phyloP scores from a whole-genome alignment of 2,888 invertebrate genomes.

The Philereme vetulata region DNA sequence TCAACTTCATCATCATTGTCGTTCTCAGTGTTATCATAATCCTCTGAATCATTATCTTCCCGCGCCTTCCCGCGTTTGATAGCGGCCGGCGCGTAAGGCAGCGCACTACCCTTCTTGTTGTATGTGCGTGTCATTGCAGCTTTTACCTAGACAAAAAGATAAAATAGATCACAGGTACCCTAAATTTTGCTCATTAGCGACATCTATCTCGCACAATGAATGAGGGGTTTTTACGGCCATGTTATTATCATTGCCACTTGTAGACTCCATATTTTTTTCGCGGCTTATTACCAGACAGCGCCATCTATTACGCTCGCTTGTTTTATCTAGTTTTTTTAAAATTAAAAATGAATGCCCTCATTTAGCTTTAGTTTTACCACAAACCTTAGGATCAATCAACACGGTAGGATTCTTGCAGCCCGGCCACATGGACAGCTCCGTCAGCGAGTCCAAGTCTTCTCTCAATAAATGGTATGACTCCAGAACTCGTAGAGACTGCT shows the following conservation, averaged over 20 bases:
- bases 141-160: constrained; percentile 86
- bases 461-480: constrained; percentile 93
- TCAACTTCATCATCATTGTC: constrained; percentile 77
- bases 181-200: too few species aligned
- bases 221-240: too few species aligned
- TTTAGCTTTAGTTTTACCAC: not conserved
- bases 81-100: constrained; percentile 89
- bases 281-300: too few species aligned
- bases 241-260: too few species aligned
- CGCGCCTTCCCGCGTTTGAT: constrained; percentile 85
- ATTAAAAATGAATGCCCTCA: too few species aligned
- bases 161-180: too few species aligned
- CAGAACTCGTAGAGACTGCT: constrained; percentile 88
- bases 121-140: constrained; percentile 96
- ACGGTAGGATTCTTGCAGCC: constrained; percentile 90
- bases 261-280: too few species aligned
- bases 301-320: too few species aligned
- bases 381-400: constrained; percentile 88
- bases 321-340: too few species aligned
- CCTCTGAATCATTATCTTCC: constrained; percentile 58
- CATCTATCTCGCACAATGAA: too few species aligned
- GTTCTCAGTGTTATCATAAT: constrained; percentile 66
- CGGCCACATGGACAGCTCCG: constrained; percentile 94
- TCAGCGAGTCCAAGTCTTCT: constrained; percentile 95
- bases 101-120: constrained; percentile 91